Evolutionary conservation across 1,140 invertebrate genomes (phyloP).

Genomic region (Homarus americanus): DNA sequence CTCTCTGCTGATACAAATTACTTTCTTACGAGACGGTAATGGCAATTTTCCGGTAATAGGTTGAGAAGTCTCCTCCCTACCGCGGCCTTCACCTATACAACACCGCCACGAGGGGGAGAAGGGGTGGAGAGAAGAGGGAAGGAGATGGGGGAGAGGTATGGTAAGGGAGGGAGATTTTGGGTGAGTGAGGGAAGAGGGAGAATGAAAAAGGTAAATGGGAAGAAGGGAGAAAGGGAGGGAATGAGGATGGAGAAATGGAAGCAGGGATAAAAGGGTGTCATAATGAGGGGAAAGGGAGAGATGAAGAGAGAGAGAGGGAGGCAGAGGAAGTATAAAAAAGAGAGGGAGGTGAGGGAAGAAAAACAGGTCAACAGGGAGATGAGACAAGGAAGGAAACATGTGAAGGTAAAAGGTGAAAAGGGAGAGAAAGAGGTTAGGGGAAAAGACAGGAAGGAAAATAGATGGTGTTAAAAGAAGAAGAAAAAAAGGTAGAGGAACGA

Average conservation of each 20-base stretch:
- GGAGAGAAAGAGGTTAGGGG: not conserved
- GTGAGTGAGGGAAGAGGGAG: too few relatives aligned
- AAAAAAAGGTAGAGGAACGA: too few relatives aligned
- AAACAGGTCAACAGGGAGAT: too few relatives aligned
- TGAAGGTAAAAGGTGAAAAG: not conserved
- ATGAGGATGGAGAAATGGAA: not conserved
- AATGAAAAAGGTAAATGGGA: not conserved
- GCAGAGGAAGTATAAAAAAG: too few relatives aligned
- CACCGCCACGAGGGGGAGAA: not conserved
- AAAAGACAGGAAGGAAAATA: constrained; percentile 18
- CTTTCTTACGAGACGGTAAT: not conserved
- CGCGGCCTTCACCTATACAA: not conserved
- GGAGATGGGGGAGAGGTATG: not conserved
- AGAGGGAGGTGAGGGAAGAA: too few relatives aligned
- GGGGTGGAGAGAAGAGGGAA: not conserved
- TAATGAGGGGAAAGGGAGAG: too few relatives aligned
- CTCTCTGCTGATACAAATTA: too few relatives aligned
- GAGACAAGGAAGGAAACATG: too few relatives aligned
- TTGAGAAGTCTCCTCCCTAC: not conserved
- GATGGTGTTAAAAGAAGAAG: too few relatives aligned
- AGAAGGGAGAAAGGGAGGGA: not conserved
- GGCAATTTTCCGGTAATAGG: not conserved
- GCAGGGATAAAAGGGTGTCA: too few relatives aligned
- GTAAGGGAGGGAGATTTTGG: constrained; percentile 20
- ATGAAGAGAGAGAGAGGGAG: not conserved